Base-by-base conservation (phyloP, 2,113 vertebrate species). In the Bubo bubo region DNA sequence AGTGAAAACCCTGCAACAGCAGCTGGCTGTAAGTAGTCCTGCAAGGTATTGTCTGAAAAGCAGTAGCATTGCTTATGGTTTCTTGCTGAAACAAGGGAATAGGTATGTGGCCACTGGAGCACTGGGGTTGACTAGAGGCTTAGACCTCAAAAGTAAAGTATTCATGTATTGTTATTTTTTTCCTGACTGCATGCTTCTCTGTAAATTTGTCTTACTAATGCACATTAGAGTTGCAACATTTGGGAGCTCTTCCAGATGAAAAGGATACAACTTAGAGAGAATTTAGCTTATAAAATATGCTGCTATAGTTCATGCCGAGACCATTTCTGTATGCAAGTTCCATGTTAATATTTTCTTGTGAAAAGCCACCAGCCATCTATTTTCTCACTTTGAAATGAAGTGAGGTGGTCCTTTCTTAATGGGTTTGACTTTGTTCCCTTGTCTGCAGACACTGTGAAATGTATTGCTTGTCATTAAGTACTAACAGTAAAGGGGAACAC, bases 1-100 rank as follows among this genome's bases (percentile, higher is more conserved):
- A 98, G 98, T 99, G 96, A 98, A 98, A 94, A 97, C 97, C 79
- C 98, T 99, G 77, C 99, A 99, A 96, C 99, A 99, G 63, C 99
- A 99, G 98, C 98, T 99, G 96, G 98, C 98, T 97, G 99, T 99
- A 93, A 99, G 99, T 99, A 83, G 41, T 62, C 8, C 0, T 23
- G 22, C 60, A 8, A 28, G 53, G 85, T 17, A 6, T 3, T 49
- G 50, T 13, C 66, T 79, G 79, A 53, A 9, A 20, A 18, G 37
- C 11, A 3, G 32, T 18, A 35, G 32, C 34, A 3, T 13, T 23
- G 81, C 88, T 77, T 23, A 22, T 21, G 28, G 23, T 27, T 90
- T 19, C 80, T 39, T 85, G 32, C 32, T 0, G 15, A 60, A 67
- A 41, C 28, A 26, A n/a, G 79, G 56, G 41, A 16, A 12, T 27